These are phyloP conservation scores for Loris lydekkerianus DNA, from an alignment of 2,797 vertebrate genomes.

Conservation along the genomic window DNA sequence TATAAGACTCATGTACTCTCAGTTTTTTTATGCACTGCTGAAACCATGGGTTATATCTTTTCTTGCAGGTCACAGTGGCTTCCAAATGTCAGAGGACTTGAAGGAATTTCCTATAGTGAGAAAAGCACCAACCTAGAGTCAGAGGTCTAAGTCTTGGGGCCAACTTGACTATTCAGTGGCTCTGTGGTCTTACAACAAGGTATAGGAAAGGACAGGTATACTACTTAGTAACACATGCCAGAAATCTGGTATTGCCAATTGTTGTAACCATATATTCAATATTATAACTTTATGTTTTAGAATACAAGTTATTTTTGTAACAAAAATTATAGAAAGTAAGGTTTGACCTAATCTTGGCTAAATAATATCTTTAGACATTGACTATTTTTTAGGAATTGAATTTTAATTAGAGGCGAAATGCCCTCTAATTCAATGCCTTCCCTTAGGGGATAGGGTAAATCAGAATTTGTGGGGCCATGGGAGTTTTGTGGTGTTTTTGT, in stretches of 20 bases:
- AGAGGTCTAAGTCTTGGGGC: neutral
- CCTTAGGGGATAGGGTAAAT: neutral
- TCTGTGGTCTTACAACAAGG: neutral
- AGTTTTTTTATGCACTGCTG: neutral
- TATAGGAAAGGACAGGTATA: neutral
- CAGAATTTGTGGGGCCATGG: slow-evolving; percentile 4
- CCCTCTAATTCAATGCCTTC: neutral
- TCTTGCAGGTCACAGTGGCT: neutral
- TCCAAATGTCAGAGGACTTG: neutral
- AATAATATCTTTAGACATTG: neutral
- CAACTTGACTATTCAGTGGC: neutral
- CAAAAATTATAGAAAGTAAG: neutral
- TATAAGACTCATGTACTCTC: neutral
- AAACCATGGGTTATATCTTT: neutral
- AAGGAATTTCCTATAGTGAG: neutral
- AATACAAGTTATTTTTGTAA: slow-evolving; percentile 26
- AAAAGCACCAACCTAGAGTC: neutral
- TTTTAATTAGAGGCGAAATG: slow-evolving; percentile 22
- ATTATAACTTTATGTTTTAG: neutral
- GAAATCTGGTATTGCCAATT: neutral
- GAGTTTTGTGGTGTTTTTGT: neutral
- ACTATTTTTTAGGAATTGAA: neutral
- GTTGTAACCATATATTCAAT: neutral
- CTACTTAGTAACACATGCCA: neutral
- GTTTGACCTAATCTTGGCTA: slow-evolving; percentile 11